Percentiles rank a stretch among this genome's conserved stretches.
Conservation (phyloP, 35 echinoderm and acorn worm genomes). For the Ptychodera flava region DNA sequence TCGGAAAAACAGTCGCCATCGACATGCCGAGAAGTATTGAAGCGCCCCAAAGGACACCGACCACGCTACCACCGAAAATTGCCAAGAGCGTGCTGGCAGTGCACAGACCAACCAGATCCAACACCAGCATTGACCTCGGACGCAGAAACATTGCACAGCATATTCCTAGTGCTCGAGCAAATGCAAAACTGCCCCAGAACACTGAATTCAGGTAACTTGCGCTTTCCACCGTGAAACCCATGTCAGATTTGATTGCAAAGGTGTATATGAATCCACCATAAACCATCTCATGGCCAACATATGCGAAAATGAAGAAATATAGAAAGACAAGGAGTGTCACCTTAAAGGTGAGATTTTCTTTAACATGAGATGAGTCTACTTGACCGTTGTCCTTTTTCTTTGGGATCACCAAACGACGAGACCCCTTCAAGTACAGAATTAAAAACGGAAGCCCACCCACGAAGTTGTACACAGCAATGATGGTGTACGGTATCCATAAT, state of each 20-base stretch:
- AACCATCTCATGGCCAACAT: neutral
- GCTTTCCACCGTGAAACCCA: neutral
- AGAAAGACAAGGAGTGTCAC: neutral
- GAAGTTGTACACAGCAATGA: neutral
- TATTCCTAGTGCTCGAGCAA: slow-evolving; percentile 66
- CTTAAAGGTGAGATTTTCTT: neutral
- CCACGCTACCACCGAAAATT: slow-evolving; percentile 15
- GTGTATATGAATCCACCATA: neutral
- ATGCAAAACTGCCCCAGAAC: slow-evolving; percentile 85
- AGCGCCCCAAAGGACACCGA: slow-evolving; percentile 47
- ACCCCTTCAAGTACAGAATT: neutral
- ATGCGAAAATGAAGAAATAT: neutral
- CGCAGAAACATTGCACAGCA: slow-evolving; percentile 51
- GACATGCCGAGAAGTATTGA: slow-evolving; percentile 54
- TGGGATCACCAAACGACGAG: neutral
- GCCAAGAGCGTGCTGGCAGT: slow-evolving; percentile 22
- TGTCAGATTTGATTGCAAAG: neutral
- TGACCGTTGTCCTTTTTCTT: neutral
- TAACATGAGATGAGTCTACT: neutral
- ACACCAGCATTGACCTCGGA: slow-evolving; percentile 56
- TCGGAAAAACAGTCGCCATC: slow-evolving; percentile 85
- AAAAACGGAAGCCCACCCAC: neutral
- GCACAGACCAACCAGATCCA: slow-evolving; percentile 46
- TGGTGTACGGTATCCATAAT: neutral
- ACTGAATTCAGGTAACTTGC: slow-evolving; percentile 11